phyloP scores from a whole-genome alignment of 1,140 invertebrate species.

The Plutomurus gul region DNA sequence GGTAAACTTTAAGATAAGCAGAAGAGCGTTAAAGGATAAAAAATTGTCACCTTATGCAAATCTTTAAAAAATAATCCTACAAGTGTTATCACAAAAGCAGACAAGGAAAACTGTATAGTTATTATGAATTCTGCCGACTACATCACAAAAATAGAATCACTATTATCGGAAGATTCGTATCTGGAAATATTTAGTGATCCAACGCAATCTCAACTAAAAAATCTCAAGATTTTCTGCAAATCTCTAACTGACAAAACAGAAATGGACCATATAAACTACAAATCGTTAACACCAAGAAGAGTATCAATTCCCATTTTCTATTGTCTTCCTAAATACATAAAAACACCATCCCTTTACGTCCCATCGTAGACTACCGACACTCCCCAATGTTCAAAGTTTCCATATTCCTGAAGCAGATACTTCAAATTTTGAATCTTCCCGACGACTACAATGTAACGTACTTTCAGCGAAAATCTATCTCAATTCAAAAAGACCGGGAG shows the following conservation, averaged over 20 bases:
- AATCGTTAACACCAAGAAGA: slow-evolving; percentile 19
- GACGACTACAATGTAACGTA: slow-evolving; percentile 20
- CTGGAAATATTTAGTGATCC: background rate
- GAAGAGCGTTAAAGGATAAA: background rate
- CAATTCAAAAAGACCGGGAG: background rate
- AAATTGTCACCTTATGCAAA: background rate
- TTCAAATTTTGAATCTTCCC: background rate
- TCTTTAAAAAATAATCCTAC: background rate
- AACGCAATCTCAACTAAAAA: background rate
- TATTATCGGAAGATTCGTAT: slow-evolving; percentile 47
- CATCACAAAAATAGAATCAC: slow-evolving; percentile 40
- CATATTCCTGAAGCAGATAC: slow-evolving; percentile 44
- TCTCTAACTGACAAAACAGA: background rate
- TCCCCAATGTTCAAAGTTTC: slow-evolving; percentile 51
- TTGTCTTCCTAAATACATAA: slow-evolving; percentile 55
- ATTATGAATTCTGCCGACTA: slow-evolving; percentile 48
- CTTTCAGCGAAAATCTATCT: slow-evolving; percentile 19
- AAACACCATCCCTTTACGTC: slow-evolving; percentile 47
- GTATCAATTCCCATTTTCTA: slow-evolving; percentile 43
- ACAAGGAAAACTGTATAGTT: slow-evolving; percentile 54
- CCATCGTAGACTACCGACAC: slow-evolving; percentile 53
- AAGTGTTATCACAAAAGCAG: slow-evolving; percentile 36
- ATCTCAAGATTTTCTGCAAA: background rate
- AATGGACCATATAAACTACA: slow-evolving; percentile 23
- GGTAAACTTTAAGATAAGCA: too few species aligned